Evolutionary conservation across 1,140 invertebrate species (phyloP), one percentile per base, ranked within the genome.

Genomic region (Ceratitis capitata): DNA sequence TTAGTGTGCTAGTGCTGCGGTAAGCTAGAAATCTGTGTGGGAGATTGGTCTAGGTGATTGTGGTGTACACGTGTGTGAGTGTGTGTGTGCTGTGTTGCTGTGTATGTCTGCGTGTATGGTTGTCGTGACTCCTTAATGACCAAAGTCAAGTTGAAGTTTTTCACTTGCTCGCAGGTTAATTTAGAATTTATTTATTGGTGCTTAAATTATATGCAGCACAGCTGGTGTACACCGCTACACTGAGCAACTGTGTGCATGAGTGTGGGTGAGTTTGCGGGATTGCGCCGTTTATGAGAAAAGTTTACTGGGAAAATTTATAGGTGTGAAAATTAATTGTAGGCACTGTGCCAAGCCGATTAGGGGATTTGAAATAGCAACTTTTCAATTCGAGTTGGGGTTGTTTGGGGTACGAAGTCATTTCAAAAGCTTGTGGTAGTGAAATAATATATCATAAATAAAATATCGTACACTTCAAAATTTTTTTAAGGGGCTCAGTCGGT

Each of bases 91-190:
- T 39, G 5, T 7, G 4, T 69, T 19, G 7, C 16, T 69, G 39
- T 42, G 16, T 39, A 9, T 1, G 26, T 12, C 1, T 69, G 2
- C 39, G 9, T 78, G n/a, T 78, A 2, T 16, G 69, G 10, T n/a
- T 26, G 10, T 45, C 19, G 39, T n/a, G 39, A 39, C 39, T 78
- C 6, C 23, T 39, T 78, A 78, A 47, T 78, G 69, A 45, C 69
- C 69, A 78, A 78, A 78, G 69, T 78, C 69, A 78, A 78, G 69
- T 78, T 78, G 69, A 78, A 78, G 69, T 78, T 78, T 61, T 53
- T 35, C 39, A 78, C n/a, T 39, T 78, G 69, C 35, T 35, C 69
- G 35, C n/a, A 78, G 39, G 69, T 78, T 78, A 78, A 78, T 78
- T 78, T 78, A 47, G 69, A 78, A 78, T 78, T 78, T 78, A 78